These are phyloP conservation scores for Motacilla tschutschensis DNA, from an alignment of 2,113 vertebrate genomes.

Conservation along the genomic window DNA sequence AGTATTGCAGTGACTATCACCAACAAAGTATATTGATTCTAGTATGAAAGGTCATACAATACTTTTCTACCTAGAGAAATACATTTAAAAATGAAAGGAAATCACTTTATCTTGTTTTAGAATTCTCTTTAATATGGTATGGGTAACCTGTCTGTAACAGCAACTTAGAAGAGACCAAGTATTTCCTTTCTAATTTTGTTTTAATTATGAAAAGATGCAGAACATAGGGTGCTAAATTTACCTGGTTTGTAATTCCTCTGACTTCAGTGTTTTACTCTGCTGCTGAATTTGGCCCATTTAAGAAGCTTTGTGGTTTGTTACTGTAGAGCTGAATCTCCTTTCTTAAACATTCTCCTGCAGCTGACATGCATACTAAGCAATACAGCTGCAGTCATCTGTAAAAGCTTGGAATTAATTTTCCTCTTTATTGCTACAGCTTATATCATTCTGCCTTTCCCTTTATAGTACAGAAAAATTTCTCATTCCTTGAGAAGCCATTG, in stretches of 20 bases:
- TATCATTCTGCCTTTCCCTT: slow-evolving; percentile 4
- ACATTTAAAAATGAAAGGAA: neutral
- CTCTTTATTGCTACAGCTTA: slow-evolving; percentile 40
- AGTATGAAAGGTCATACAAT: neutral
- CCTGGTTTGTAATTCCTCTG: neutral
- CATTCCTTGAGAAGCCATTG: slow-evolving; percentile 23
- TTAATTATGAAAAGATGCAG: neutral
- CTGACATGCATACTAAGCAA: slow-evolving; percentile 10
- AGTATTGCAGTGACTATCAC: neutral
- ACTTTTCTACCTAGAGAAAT: neutral
- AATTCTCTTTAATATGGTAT: neutral
- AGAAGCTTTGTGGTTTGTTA: slow-evolving; percentile 13
- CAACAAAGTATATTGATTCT: neutral
- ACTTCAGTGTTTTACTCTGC: neutral
- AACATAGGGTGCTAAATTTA: neutral
- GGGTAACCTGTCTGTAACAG: neutral
- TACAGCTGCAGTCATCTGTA: slow-evolving; percentile 25
- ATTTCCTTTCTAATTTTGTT: slow-evolving; percentile 19
- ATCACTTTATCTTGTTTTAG: neutral
- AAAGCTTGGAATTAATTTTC: slow-evolving; percentile 37
- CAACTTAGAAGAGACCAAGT: neutral
- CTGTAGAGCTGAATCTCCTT: neutral
- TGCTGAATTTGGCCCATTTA: slow-evolving; percentile 4
- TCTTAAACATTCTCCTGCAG: neutral
- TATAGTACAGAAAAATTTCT: neutral